Evolutionary conservation across 2,888 invertebrate genomes (phyloP).

Genomic region (Harmothoe impar): DNA sequence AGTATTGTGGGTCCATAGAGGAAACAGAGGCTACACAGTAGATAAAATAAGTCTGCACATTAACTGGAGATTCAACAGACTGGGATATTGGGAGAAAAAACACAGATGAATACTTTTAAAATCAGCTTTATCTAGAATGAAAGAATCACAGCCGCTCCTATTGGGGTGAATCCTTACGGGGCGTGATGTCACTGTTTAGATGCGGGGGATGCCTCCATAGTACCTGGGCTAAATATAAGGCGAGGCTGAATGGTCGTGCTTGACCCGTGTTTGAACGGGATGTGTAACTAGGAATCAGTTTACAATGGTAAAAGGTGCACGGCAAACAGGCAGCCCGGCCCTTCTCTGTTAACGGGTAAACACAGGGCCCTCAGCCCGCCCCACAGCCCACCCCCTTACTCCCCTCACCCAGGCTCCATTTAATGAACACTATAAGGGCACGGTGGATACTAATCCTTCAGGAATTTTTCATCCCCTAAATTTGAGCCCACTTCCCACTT

Average conservation of each 20-base stretch:
- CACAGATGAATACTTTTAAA: no score
- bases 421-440: slow-evolving; percentile 25
- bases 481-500: slow-evolving; percentile 27
- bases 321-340: slow-evolving; percentile 30
- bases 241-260: background rate
- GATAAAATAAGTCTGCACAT: no score
- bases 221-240: slow-evolving; percentile 42
- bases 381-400: background rate
- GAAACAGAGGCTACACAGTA: no score
- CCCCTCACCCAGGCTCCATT: background rate
- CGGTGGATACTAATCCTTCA: slow-evolving; percentile 25
- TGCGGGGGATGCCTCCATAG: slow-evolving; percentile 3
- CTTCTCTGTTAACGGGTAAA: slow-evolving; percentile 7
- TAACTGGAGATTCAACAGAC: no score
- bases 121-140: background rate
- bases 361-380: background rate
- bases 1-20: no score
- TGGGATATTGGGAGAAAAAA: no score
- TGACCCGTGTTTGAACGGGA: slow-evolving; percentile 49
- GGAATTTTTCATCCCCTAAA: slow-evolving; percentile 13
- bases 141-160: background rate
- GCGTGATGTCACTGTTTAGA: slow-evolving; percentile 23
- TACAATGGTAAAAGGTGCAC: slow-evolving; percentile 45
- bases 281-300: slow-evolving; percentile 57
- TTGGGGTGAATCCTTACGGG: background rate